Percentiles rank a stretch among this genome's conserved stretches.
phyloP scores from a whole-genome alignment of 2,113 vertebrate species.

The Mesitornis unicolor region DNA sequence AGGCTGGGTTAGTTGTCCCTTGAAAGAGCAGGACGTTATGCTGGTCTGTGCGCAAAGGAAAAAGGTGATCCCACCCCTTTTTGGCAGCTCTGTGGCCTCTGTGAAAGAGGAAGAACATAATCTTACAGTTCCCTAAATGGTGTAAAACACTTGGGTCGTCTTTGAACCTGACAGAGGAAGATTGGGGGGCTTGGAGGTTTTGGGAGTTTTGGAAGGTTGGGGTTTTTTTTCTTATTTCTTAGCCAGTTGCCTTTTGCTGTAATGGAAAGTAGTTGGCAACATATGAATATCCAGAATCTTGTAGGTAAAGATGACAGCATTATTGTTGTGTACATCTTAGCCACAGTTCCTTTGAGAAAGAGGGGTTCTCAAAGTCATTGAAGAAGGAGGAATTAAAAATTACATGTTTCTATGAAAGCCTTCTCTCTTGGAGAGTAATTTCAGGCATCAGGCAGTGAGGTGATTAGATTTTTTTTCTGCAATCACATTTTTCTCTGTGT shows the following conservation, averaged over 20 bases:
- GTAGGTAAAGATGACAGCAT: not conserved
- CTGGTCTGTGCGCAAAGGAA: not conserved
- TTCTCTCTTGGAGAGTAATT: slow-evolving; percentile 15
- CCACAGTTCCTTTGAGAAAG: not conserved
- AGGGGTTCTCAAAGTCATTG: slow-evolving; percentile 8
- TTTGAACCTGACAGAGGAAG: not conserved
- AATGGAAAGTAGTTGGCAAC: not conserved
- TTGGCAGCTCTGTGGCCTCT: not conserved
- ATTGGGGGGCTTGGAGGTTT: not conserved
- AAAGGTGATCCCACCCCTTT: not conserved
- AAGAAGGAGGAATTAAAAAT: slow-evolving; percentile 35
- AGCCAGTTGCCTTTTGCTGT: not conserved
- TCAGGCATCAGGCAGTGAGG: not conserved
- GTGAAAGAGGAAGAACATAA: not conserved
- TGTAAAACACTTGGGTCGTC: not conserved
- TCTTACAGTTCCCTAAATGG: not conserved
- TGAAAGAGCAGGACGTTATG: not conserved
- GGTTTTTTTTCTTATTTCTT: not conserved
- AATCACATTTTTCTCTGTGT: not conserved
- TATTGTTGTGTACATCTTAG: not conserved
- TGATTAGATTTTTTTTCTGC: not conserved
- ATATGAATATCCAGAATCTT: not conserved
- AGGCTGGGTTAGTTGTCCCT: not conserved
- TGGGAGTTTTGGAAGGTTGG: rapidly evolving
- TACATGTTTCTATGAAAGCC: not conserved